Conservation (phyloP, 2,797 vertebrate species). For the Ctenopoma multispine region DNA sequence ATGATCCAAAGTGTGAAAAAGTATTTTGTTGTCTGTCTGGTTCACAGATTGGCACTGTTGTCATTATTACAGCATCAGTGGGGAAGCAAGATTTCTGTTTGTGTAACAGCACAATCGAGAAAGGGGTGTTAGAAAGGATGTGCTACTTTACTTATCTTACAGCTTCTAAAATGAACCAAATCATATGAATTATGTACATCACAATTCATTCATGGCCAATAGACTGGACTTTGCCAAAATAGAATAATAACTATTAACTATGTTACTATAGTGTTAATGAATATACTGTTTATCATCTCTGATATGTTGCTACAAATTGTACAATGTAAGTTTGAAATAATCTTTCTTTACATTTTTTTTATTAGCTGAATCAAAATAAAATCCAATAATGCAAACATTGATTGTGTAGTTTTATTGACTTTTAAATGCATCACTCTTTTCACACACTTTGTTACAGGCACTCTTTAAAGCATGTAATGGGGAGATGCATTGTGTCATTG, state of each 20-base stretch:
- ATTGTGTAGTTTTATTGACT: slow-evolving; percentile 10
- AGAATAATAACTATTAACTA: slow-evolving; percentile 36
- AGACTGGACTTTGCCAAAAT: slow-evolving; percentile 45
- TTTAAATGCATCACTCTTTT: background rate
- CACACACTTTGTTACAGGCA: background rate
- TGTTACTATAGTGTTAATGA: slow-evolving; percentile 36
- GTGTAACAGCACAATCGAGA: slow-evolving; percentile 39
- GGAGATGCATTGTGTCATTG: no score
- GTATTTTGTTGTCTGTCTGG: slow-evolving; percentile 20
- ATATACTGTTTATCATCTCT: slow-evolving; percentile 24
- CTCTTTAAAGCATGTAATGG: background rate
- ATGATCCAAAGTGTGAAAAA: slow-evolving; percentile 25
- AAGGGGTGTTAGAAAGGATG: background rate
- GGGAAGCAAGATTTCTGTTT: slow-evolving; percentile 40
- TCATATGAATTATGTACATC: slow-evolving; percentile 7
- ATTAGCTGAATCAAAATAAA: slow-evolving; percentile 62
- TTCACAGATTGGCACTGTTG: slow-evolving; percentile 44
- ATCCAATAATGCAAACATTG: background rate
- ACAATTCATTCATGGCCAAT: background rate
- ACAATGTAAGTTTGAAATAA: slow-evolving; percentile 20
- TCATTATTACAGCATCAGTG: slow-evolving; percentile 73
- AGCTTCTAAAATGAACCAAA: slow-evolving; percentile 28
- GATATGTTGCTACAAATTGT: slow-evolving; percentile 27
- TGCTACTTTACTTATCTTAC: slow-evolving; percentile 21
- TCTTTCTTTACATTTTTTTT: slow-evolving; percentile 52